Base-by-base conservation (phyloP, 1,140 invertebrate species). In the Planococcus citri region DNA sequence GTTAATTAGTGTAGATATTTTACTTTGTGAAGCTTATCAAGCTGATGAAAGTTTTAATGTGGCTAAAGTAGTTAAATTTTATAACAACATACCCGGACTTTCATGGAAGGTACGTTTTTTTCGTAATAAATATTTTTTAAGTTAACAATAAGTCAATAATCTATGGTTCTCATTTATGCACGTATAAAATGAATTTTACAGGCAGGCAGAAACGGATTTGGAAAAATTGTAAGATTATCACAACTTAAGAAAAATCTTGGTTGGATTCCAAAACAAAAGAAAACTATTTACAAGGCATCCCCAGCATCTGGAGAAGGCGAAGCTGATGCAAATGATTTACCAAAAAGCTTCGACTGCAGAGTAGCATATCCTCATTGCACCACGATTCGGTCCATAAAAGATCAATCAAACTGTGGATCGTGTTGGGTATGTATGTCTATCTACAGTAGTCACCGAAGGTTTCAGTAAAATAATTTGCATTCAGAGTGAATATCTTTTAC, bases 331-430 rank as follows among this genome's bases (percentile, higher is more conserved):
- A n/a, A 57, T 57, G 61, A 64, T 27, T 37, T 92, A 14, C 92
- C 92, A 0, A 83, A 85, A n/a, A 80, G 83, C 72, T 95, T 94
- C 77, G 92, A 95, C 78, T 77, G 90, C 0, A 80, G 91, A 38
- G 78, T 82, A 69, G 80, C 90, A 70, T 95, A 92, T 92, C 84
- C 90, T 0, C 76, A 90, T 73, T 96, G 93, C 74, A 86, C 88
- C 0, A 89, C 90, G 0, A 84, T 92, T 73, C 79, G 79, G 41
- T 87, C 91, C 76, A 85, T 92, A 21, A 79, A 88, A 72, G 88
- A 92, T 82, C 90, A 92, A 78, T 87, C 83, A 1, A 83, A 82
- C 10, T 86, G 85, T 75, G 88, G 87, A 25, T 88, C 86, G 24
- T 88, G 87, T 76, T 89, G 87, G 87, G 84, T 84, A 79, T 75